Base-by-base conservation (phyloP, 2,113 vertebrate species). In the Lutjanus erythropterus region DNA sequence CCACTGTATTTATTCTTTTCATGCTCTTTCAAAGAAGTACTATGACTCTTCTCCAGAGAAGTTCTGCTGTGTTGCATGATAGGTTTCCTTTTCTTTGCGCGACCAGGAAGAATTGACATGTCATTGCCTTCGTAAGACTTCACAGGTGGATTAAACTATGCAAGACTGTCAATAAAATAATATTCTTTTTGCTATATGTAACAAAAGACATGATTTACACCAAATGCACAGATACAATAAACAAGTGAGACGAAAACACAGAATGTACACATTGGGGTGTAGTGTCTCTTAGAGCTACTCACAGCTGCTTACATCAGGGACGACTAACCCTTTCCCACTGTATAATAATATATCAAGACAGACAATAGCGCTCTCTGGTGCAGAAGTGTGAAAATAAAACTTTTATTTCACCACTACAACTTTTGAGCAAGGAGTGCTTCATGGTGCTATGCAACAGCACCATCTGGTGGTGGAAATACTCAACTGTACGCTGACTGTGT, bases 191-290 rank as follows among this genome's bases (percentile, higher is more conserved):
- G 84, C 86, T 90, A 86, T 86, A 86, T 89, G 81, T 91, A 93
- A 94, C 86, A 88, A 94, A 91, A 89, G 42, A 93, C 78, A 86
- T 84, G 66, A 73, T 78, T 89, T 77, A 87, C 92, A 91, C 73
- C 84, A 84, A 92, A 90, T 83, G 71, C 91, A 93, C 88, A 89
- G 84, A 92, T 87, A 92, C 86, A 90, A 87, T 77, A 85, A 86
- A 94, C 89, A 76, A 82, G 85, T 89, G 83, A 91, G 86, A 93
- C 87, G 47, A 84, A 88, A 89, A 91, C 83, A 92, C 82, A 87
- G 58, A 86, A 92, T 80, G 76, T 88, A 87, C 84, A 85, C 73
- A 75, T 56, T 1, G 61, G 90, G 70, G 49, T 83, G 69, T 91
- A 82, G 93, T 91, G 89, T 77, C 80, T 89, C 77, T 84, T 29